A percentile compares a stretch with the other conserved stretches of the same genome.
Conservation (phyloP, 2,888 invertebrate species). For the Geophilus truncorum region DNA sequence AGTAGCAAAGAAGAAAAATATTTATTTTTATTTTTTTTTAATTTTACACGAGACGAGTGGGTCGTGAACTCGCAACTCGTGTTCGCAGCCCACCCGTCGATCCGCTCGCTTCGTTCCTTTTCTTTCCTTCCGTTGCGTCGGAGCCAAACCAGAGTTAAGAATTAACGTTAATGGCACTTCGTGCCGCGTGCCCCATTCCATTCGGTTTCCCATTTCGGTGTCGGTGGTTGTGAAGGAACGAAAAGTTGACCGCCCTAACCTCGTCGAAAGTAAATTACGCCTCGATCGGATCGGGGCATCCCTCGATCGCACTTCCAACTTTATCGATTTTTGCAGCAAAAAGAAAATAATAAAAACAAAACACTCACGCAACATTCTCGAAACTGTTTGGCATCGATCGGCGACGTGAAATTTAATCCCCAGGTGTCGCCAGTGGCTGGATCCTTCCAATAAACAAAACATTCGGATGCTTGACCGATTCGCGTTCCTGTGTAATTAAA, state of each 20-base stretch:
- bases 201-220: no score
- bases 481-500: conserved; percentile 70
- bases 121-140: background rate
- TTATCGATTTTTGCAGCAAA: background rate
- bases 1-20: no score
- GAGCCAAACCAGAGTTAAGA: background rate
- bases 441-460: conserved; percentile 98
- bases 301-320: no score
- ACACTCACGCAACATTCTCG: conserved; percentile 91
- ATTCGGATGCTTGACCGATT: conserved; percentile 95
- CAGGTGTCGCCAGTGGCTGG: conserved; percentile 74
- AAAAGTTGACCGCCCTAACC: no score
- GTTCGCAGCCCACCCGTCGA: no score
- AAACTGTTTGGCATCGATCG: conserved; percentile 95
- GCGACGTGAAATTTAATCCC: conserved; percentile 97
- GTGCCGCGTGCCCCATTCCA: background rate
- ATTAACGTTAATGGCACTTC: background rate
- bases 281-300: no score
- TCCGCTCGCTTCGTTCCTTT: no score
- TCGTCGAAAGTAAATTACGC: no score
- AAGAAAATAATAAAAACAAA: background rate
- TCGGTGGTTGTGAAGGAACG: no score
- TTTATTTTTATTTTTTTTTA: no score
- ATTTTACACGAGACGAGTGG: no score
- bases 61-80: no score